Base-by-base conservation (phyloP, 2,888 invertebrate species). In the Tanypteryx hageni region DNA sequence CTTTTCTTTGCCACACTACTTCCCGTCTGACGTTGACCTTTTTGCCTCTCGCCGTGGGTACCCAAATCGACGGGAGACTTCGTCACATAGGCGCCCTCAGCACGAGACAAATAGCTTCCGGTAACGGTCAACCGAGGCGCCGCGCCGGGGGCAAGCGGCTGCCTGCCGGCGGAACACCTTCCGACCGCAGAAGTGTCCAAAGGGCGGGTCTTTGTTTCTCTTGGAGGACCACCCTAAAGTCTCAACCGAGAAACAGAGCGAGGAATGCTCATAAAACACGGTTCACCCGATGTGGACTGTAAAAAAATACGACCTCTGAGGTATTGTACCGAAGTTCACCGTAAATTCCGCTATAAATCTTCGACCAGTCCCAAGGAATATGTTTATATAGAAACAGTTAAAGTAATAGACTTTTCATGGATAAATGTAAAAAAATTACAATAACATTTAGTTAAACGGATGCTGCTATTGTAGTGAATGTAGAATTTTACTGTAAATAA, bases 41-140 rank as follows among this genome's bases (percentile, higher is more conserved):
- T 44, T 22, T 27, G 76, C 27, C 22, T 22, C 76, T 76, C 76
- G 27, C 76, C n/a, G n/a, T n/a, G 68, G 18, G 76, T n/a, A 27
- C 76, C n/a, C 27, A 76, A 76, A 31, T 64, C n/a, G 56, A n/a
- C 57, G n/a, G 44, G 16, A 16, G 68, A 44, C 64, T 5, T 89
- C 61, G 89, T 89, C 89, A 64, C 89, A 44, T 64, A 56, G 89
- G 61, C 89, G 86, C 61, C 86, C 86, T 61, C 89, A 22, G 89
- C 89, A 31, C 16, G 27, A 89, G 89, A 89, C 89, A 64, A 89
- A 89, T 89, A 61, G 89, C 89, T 89, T 89, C 89, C 89, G 89
- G 89, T 89, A 64, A 89, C 44, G 14, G 31, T 89, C 64, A 64
- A n/a, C 64, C 44, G 18, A 89, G 89, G 89, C 89, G 89, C 89